Percentiles rank a stretch among this genome's conserved stretches.
These are phyloP conservation scores for Oncorhynchus masou DNA, from an alignment of 2,113 vertebrate genomes.

Conservation along the genomic window DNA sequence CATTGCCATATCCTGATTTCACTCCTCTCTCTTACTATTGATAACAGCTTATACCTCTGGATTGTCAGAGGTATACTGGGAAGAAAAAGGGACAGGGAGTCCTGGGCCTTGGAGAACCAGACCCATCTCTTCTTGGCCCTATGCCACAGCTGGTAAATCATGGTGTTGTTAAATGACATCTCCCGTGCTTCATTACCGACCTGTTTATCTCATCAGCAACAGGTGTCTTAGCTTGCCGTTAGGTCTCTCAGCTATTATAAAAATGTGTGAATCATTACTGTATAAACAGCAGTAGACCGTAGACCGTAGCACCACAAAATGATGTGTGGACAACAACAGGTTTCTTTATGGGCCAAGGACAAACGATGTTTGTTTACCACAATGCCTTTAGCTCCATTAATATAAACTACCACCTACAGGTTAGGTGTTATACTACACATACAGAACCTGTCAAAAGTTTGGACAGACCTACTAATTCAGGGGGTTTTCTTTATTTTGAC, in stretches of 20 bases:
- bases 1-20: neutral
- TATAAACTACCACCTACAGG: too few relatives aligned
- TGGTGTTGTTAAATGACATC: neutral
- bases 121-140: neutral
- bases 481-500: too few relatives aligned
- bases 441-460: too few relatives aligned
- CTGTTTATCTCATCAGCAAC: constrained; percentile 12
- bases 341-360: too few relatives aligned
- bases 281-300: neutral
- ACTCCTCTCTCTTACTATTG: neutral
- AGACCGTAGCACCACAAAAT: too few relatives aligned
- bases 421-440: too few relatives aligned
- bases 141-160: constrained; percentile 19
- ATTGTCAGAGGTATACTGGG: too few relatives aligned
- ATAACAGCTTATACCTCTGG: neutral
- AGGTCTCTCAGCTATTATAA: neutral
- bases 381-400: too few relatives aligned
- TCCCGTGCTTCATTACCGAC: constrained; percentile 13
- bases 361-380: too few relatives aligned
- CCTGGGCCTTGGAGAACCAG: neutral
- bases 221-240: neutral
- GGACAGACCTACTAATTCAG: too few relatives aligned
- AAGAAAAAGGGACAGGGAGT: neutral
- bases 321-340: too few relatives aligned
- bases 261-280: neutral